Conservation (phyloP, 2,113 vertebrate species). For the Acrocephalus kingi region DNA sequence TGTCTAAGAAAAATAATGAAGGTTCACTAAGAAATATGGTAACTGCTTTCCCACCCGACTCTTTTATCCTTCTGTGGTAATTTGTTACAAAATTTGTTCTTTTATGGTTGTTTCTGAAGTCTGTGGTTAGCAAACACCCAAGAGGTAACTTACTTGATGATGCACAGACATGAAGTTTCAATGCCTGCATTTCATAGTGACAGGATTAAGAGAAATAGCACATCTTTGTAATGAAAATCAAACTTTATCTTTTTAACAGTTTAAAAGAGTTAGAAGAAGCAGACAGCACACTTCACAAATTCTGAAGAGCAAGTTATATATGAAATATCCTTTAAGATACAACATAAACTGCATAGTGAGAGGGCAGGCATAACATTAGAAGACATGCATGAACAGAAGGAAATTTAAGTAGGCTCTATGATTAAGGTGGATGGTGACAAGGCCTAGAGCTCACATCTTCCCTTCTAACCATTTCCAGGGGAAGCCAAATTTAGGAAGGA, state of each 20-base stretch:
- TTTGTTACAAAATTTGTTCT: not conserved
- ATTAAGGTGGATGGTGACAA: conserved; percentile 21
- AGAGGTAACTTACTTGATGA: not conserved
- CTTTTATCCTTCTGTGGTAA: not conserved
- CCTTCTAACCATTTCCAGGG: conserved; percentile 62
- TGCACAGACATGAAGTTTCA: not conserved
- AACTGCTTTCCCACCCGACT: not conserved
- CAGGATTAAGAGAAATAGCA: not conserved
- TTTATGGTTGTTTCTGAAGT: not conserved
- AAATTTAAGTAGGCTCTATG: conserved; percentile 24
- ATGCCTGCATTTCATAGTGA: not conserved
- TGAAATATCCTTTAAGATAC: not conserved
- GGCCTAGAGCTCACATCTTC: conserved; percentile 37
- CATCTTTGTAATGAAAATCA: not conserved
- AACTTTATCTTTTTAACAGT: not conserved
- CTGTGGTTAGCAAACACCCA: not conserved
- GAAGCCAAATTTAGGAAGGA: conserved; percentile 87
- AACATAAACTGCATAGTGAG: not conserved
- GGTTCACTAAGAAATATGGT: not conserved
- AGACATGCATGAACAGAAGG: not conserved
- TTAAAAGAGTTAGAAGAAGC: not conserved
- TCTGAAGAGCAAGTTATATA: not conserved
- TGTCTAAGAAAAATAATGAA: not conserved
- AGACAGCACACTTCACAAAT: not conserved
- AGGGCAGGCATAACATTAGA: not conserved